Evolutionary conservation across 1,140 invertebrate species (phyloP), one percentile per base, ranked within the genome.

Genomic region (Penaeus japonicus): DNA sequence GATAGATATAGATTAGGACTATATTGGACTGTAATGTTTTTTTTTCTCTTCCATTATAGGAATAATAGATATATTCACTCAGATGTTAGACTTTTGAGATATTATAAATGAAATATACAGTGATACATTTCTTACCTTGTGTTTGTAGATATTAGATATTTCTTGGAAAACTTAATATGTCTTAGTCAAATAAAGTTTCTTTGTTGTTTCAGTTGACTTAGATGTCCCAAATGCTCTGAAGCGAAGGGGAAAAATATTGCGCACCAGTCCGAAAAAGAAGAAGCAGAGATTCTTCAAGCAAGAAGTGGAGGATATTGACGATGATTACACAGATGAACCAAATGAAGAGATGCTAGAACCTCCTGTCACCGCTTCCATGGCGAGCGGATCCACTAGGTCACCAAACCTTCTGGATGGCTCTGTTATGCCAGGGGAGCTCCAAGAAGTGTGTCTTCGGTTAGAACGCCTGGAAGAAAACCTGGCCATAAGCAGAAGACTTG

Each of bases 391-490:
- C 30, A 22, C 54, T 2, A 79, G 22, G 54, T 79, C 32, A n/a
- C 47, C 47, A 7, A 47, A 47, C 47, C 47, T 47, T 15, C 47
- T 47, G 24, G 54, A 5, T n/a, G 77, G 54, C 17, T 18, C 15
- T 47, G 35, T 22, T 47, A 47, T 18, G 1, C 54, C 84, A 39
- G 57, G 55, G n/a, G 84, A 86, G 10, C 22, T 86, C 24, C 53
- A 75, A 53, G 84, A 86, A 30, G 22, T 86, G 3, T 86, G 84
- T 47, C 55, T 57, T 20, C 57, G 84, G 18, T 59, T 86, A 39
- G 84, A 86, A 18, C 55, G 54, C 30, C 35, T 86, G 65, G 84
- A 86, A 65, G 75, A 86, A 55, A 86, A 86, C 54, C 27, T 86
- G 27, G 84, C 75, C 4, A 47, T 86, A 32, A 47, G 75, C 77